Evolutionary conservation across 2,888 invertebrate species (phyloP).

Genomic region (Tachystola acroxantha): DNA sequence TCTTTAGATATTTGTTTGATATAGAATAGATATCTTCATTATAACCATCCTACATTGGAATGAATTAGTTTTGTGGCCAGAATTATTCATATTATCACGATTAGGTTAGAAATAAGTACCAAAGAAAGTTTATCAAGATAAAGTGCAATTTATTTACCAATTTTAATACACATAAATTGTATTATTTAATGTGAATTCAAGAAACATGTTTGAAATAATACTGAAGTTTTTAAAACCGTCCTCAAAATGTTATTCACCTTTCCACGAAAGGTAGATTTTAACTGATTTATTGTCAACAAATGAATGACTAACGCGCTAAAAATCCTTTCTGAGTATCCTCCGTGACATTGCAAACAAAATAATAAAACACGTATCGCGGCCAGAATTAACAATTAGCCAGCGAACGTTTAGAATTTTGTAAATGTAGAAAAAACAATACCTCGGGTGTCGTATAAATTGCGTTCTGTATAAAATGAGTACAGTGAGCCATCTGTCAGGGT

Average conservation of each 20-base stretch:
- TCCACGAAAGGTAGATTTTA: slow-evolving; percentile 25
- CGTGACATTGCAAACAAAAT: slow-evolving; percentile 63
- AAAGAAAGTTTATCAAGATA: too few relatives aligned
- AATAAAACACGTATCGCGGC: slow-evolving; percentile 44
- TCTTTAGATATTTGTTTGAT: too few relatives aligned
- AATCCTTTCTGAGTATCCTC: slow-evolving; percentile 65
- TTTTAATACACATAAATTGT: too few relatives aligned
- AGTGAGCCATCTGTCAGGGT: slow-evolving; percentile 56
- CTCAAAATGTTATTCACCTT: slow-evolving; percentile 23
- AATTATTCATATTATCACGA: too few relatives aligned
- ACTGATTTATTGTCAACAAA: slow-evolving; percentile 15
- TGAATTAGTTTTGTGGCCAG: too few relatives aligned
- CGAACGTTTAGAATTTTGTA: slow-evolving; percentile 49
- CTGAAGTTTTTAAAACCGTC: too few relatives aligned
- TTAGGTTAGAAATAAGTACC: too few relatives aligned
- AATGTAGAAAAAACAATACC: slow-evolving; percentile 63
- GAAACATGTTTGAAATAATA: too few relatives aligned
- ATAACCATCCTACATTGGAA: too few relatives aligned
- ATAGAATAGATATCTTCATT: too few relatives aligned
- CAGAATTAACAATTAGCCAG: slow-evolving; percentile 56
- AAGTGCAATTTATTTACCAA: too few relatives aligned
- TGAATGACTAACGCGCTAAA: slow-evolving; percentile 63
- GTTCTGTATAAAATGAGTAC: slow-evolving; percentile 43
- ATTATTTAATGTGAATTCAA: too few relatives aligned
- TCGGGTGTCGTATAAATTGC: slow-evolving; percentile 60